Conservation (phyloP, 2,888 invertebrate genomes). For the Cheilosia impressa region DNA sequence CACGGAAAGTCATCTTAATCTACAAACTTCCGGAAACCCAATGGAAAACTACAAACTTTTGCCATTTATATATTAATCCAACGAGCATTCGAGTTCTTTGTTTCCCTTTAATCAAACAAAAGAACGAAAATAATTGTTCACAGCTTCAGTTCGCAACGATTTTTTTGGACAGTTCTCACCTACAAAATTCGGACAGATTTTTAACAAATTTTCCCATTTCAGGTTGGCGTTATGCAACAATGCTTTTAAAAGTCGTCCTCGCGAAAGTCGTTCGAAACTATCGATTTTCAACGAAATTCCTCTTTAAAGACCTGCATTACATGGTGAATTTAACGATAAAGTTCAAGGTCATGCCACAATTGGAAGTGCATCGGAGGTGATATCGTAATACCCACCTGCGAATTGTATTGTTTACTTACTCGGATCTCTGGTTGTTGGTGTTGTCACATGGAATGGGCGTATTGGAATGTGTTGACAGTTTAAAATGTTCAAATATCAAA, state of each 20-base stretch:
- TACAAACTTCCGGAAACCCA: too few species aligned
- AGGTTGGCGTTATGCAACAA: slow-evolving; percentile 60
- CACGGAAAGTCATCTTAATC: too few species aligned
- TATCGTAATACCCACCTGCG: background rate
- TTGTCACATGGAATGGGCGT: background rate
- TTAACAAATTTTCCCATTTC: background rate
- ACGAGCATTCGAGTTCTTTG: too few species aligned
- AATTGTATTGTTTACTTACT: background rate
- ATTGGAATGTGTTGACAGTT: slow-evolving; percentile 29
- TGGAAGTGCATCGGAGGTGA: slow-evolving; percentile 48
- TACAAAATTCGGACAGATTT: background rate
- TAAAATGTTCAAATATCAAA: background rate
- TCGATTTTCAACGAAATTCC: slow-evolving; percentile 45
- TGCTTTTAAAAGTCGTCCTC: slow-evolving; percentile 49
- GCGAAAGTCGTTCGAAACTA: slow-evolving; percentile 49
- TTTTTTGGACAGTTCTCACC: background rate
- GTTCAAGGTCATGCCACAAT: slow-evolving; percentile 36
- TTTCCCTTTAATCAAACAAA: too few species aligned
- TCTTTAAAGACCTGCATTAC: slow-evolving; percentile 40
- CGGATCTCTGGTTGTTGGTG: background rate
- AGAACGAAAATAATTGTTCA: too few species aligned
- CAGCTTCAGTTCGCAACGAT: too few species aligned
- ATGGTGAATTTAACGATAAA: slow-evolving; percentile 54
- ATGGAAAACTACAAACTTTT: too few species aligned
- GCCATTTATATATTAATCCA: too few species aligned